phyloP scores from a whole-genome alignment of 1,140 invertebrate genomes.

The Ylistrum balloti region DNA sequence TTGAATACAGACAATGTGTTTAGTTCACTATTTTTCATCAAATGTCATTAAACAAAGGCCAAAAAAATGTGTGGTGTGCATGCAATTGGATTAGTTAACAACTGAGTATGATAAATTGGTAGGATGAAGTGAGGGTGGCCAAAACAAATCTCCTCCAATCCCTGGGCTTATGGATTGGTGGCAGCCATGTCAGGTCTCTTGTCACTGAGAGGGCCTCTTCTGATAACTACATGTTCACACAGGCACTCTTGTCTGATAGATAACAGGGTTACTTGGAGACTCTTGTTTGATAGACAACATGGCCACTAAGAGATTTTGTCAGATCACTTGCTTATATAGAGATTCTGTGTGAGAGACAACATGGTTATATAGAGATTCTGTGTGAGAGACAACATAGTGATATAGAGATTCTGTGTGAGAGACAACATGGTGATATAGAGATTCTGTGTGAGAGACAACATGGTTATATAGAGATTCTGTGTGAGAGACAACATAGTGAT shows the following conservation, averaged over 20 bases:
- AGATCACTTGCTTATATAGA: background rate
- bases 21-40: slow-evolving; percentile 39
- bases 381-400: background rate
- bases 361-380: background rate
- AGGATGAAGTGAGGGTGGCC: slow-evolving; percentile 16
- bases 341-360: background rate
- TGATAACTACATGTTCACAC: slow-evolving; percentile 15
- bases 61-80: slow-evolving; percentile 33
- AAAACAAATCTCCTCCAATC: background rate
- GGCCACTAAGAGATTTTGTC: background rate
- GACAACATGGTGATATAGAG: no score
- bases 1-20: slow-evolving; percentile 11
- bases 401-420: background rate
- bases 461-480: background rate
- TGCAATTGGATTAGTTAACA: background rate
- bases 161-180: background rate
- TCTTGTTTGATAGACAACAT: background rate
- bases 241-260: background rate
- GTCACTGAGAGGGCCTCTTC: background rate
- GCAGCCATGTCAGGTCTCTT: background rate
- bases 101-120: slow-evolving; percentile 26
- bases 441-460: background rate
- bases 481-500: background rate
- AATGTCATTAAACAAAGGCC: slow-evolving; percentile 38
- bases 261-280: background rate